Evolutionary conservation across 2,888 invertebrate genomes (phyloP).

Genomic region (Scrobipalpa costella): DNA sequence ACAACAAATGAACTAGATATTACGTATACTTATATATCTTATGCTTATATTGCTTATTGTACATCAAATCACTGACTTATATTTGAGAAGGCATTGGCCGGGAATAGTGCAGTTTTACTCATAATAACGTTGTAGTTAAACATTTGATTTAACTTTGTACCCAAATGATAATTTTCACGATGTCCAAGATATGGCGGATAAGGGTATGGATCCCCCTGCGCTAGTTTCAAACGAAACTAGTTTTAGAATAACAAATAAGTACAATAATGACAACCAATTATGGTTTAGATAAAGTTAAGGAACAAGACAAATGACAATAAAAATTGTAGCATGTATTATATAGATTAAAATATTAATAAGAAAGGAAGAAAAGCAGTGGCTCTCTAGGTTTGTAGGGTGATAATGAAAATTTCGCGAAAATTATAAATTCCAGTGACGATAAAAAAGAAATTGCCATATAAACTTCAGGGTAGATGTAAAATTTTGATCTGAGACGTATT

Average conservation of each 20-base stretch:
- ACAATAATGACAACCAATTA: background rate
- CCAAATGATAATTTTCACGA: conserved; percentile 76
- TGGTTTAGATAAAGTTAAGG: background rate
- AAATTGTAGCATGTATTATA: conserved; percentile 10
- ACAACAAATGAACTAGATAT: too few relatives aligned
- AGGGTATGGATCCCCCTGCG: conserved; percentile 74
- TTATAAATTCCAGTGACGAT: too few relatives aligned
- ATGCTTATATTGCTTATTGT: too few relatives aligned
- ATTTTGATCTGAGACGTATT: background rate
- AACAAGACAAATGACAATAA: background rate
- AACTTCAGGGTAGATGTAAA: background rate
- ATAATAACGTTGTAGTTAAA: conserved; percentile 14
- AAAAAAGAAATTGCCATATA: background rate
- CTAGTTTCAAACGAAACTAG: conserved; percentile 38
- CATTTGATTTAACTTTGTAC: background rate
- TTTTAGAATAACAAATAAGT: too few relatives aligned
- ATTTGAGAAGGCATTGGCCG: conserved; percentile 41
- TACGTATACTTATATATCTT: too few relatives aligned
- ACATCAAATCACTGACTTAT: too few relatives aligned
- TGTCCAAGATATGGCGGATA: conserved; percentile 75
- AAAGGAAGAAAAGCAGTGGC: background rate
- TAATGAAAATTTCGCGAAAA: background rate
- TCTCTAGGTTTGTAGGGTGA: background rate
- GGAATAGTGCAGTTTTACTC: conserved; percentile 45
- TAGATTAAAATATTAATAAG: background rate